phyloP scores from a whole-genome alignment of 2,113 vertebrate genomes.

The Dinomys branickii region DNA sequence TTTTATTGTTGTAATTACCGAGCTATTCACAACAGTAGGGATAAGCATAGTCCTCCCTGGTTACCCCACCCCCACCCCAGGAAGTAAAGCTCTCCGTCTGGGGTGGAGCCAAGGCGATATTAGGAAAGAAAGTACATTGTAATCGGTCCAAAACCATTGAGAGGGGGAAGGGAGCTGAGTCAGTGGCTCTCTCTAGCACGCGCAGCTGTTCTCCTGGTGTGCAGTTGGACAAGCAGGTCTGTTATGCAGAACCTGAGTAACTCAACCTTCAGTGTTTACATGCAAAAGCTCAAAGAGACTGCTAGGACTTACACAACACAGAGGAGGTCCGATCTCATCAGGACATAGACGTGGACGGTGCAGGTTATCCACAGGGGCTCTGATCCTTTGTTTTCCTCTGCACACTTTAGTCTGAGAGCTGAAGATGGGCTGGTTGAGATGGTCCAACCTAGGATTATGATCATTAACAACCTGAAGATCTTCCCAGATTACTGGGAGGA shows the following conservation, averaged over 20 bases:
- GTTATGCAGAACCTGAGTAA: background rate
- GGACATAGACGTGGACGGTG: background rate
- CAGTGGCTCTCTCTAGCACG: conserved; percentile 29
- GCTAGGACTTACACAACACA: background rate
- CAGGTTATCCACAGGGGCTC: background rate
- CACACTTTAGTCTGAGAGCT: background rate
- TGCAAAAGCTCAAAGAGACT: background rate
- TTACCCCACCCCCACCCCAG: background rate
- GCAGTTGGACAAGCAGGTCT: background rate
- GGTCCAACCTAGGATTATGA: background rate
- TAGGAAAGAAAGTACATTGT: conserved; percentile 63
- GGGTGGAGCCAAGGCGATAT: conserved; percentile 72
- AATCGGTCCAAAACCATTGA: conserved; percentile 60
- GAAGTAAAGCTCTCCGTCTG: conserved; percentile 68
- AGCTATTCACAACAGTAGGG: conserved; percentile 70
- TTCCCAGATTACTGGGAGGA: conserved; percentile 36
- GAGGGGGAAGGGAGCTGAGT: background rate
- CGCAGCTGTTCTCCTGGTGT: background rate
- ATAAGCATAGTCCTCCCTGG: conserved; percentile 81
- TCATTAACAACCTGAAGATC: conserved; percentile 60
- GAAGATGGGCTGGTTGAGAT: background rate
- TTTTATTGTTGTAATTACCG: conserved; percentile 82
- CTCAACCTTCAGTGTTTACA: background rate
- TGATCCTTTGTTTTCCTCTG: background rate
- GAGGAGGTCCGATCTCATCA: background rate